Evolutionary conservation across 2,888 invertebrate species (phyloP), one percentile per base, ranked within the genome.

Genomic region (Epinotia demarniana): DNA sequence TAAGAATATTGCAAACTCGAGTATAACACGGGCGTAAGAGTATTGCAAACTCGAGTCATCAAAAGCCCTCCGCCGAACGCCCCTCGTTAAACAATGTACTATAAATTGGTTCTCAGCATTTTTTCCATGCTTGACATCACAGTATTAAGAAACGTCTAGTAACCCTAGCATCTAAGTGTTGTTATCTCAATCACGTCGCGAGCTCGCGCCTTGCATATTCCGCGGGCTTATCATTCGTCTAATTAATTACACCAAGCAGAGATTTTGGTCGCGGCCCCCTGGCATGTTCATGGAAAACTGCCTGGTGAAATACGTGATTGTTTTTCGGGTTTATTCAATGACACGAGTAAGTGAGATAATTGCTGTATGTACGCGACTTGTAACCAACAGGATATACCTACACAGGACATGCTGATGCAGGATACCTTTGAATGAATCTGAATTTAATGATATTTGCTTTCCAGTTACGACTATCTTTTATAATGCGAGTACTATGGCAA

Each of bases 161-260:
- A 53, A 5, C 70, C 67, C 62, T 69, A 23, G 11, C 76, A 33
- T 67, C 63, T 19, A 18, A 60, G 71, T 49, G 18, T 27, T 9
- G 46, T 70, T 92, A 92, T 93, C 93, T 84, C 83, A 87, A 89
- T 90, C 92, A 92, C 93, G 93, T 92, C 86, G 81, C 75, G 63
- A 80, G 88, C 87, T 87, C 91, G 89, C 91, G 92, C 85, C 92
- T 89, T 90, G 93, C 93, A 93, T 92, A 92, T 92, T 92, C 92
- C 91, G 85, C 85, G 90, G 90, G 89, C 92, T 93, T 93, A 93
- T 93, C 93, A 92, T 92, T 90, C 90, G 87, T 55, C 60, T 73
- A 92, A 92, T 92, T 93, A 93, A 93, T 92, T 89, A 88, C 85
- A 78, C 66, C 78, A 81, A 85, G 85, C 86, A 87, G 85, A 86